phyloP scores from a whole-genome alignment of 2,888 invertebrate species.

The Cheilosia vulpina region DNA sequence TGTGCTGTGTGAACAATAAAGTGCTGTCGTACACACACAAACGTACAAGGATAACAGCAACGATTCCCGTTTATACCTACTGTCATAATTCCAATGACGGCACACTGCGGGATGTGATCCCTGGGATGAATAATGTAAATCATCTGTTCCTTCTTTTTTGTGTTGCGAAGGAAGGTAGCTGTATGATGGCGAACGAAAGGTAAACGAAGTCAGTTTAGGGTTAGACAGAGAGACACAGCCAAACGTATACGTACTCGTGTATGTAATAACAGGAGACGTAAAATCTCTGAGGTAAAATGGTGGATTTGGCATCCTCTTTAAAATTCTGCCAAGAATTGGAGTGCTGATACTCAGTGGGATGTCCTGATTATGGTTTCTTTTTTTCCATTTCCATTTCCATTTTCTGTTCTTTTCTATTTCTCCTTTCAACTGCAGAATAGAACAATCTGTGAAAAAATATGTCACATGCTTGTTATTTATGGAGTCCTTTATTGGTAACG shows the following conservation, averaged over 20 bases:
- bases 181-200: conserved; percentile 41
- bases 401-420: conserved; percentile 21
- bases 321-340: conserved; percentile 27
- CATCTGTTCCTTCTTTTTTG: conserved; percentile 24
- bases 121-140: conserved; percentile 68
- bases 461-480: conserved; percentile 77
- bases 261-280: not conserved
- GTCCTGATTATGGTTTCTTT: conserved; percentile 63
- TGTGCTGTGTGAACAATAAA: conserved; percentile 11
- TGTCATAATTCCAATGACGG: conserved; percentile 69
- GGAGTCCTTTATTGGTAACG: conserved; percentile 76
- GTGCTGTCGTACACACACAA: not conserved
- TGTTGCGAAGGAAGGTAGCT: not conserved
- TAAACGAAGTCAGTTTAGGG: conserved; percentile 66
- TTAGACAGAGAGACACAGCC: conserved; percentile 31
- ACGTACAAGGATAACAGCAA: conserved; percentile 52
- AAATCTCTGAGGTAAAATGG: conserved; percentile 19
- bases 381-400: conserved; percentile 22
- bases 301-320: conserved; percentile 53
- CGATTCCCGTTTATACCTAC: conserved; percentile 67
- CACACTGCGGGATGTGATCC: conserved; percentile 69
- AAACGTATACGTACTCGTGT: conserved; percentile 4
- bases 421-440: conserved; percentile 48
- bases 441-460: conserved; percentile 72
- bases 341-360: conserved; percentile 62